Base-by-base conservation (phyloP, 2,797 vertebrate genomes). In the Chelon auratus region DNA sequence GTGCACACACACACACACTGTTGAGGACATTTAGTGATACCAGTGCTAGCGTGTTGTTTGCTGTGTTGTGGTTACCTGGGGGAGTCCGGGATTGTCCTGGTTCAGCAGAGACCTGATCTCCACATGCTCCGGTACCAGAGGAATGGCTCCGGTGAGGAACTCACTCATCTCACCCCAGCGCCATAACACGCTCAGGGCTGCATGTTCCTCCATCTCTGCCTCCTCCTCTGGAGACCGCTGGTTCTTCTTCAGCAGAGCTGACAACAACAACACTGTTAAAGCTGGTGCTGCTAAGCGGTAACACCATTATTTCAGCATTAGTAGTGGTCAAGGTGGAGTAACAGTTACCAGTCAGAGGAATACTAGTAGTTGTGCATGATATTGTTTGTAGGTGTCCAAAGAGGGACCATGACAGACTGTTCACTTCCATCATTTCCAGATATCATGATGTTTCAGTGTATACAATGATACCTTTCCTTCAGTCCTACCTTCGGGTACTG, bases 151-250 rank as follows among this genome's bases (percentile, higher is more conserved):
- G 2, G 93, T 91, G 60, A 91, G 67, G 81, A 95, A 95, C 91
- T 95, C 94, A 0, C 93, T 95, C 96, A 97, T 97, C 86, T 98
- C 96, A 2, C 88, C 94, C 97, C 97, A 99, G 58, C 90, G 94
- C 8, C 87, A 93, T 57, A 99, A 92, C 68, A 99, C 95, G 0
- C 93, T 93, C 80, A 99, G 84, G 50, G 97, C 97, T 52, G 95
- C 93, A 20, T 95, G 96, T 70, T 99, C 95, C 69, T 97, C 95
- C 69, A 93, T 78, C 77, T 94, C 92, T 17, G 73, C 90, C 40
- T 90, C 80, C 45, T 94, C 88, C 54, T 90, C 89, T n/a, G 84
- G 82, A 37, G 91, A 86, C 56, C 88, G 89, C 64, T 92, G 92
- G 83, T 91, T 94, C 88, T 94, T 96, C 75, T 90, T 90, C 43